A percentile compares a stretch with the other conserved stretches of the same genome.
Evolutionary conservation across 1,140 invertebrate species (phyloP).

Genomic region (Dendroctonus ponderosae): DNA sequence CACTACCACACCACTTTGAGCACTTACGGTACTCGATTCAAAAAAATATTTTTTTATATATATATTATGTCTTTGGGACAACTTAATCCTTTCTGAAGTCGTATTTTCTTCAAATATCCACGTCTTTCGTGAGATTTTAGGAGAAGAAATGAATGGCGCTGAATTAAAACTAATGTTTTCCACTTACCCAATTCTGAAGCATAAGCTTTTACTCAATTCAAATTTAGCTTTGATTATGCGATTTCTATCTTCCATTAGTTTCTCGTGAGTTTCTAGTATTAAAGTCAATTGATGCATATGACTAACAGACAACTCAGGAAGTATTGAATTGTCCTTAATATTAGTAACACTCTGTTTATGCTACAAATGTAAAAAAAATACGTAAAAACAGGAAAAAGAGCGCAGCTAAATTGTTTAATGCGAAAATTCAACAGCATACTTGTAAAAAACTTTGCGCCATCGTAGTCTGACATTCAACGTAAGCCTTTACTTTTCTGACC

Average conservation of each 20-base stretch:
- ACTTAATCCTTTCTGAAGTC: too few species aligned
- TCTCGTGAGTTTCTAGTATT: conserved; percentile 79
- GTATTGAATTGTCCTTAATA: conserved; percentile 74
- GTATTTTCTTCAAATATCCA: not conserved
- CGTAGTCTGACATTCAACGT: conserved; percentile 80
- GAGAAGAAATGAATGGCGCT: conserved; percentile 2
- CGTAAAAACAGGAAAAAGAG: too few species aligned
- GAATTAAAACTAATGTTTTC: conserved; percentile 50
- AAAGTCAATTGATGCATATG: conserved; percentile 74
- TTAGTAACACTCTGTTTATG: conserved; percentile 78
- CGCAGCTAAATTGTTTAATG: not conserved
- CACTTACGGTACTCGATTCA: too few species aligned
- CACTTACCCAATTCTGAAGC: conserved; percentile 63
- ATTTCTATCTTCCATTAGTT: conserved; percentile 74
- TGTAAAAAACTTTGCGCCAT: conserved; percentile 71
- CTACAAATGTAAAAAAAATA: conserved; percentile 49
- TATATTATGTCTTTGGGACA: too few species aligned
- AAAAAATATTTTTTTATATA: too few species aligned
- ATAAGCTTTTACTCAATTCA: conserved; percentile 81
- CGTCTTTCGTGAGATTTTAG: not conserved
- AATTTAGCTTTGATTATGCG: conserved; percentile 83
- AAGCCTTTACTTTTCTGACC: conserved; percentile 69
- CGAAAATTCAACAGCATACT: conserved; percentile 43
- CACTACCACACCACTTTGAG: too few species aligned
- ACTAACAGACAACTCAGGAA: conserved; percentile 83